Percentiles rank a stretch among this genome's conserved stretches.
phyloP scores from a whole-genome alignment of 2,888 invertebrate species.

The Thereva unica region DNA sequence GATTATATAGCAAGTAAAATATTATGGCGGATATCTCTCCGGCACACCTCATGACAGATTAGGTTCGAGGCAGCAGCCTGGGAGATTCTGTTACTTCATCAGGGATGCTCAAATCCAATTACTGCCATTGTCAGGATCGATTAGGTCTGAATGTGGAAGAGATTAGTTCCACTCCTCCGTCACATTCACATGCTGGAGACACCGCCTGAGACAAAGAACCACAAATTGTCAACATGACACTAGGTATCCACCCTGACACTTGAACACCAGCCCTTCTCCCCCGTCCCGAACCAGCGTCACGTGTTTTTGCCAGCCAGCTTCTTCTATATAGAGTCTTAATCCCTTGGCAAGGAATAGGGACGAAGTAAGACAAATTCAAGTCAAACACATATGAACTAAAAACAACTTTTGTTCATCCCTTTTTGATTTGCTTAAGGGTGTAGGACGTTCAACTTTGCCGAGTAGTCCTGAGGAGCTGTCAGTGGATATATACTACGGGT shows the following conservation, averaged over 20 bases:
- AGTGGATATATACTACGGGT: slow-evolving; percentile 1
- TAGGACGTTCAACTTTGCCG: slow-evolving; percentile 11
- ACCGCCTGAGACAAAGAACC: background rate
- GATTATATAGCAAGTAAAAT: too few species aligned
- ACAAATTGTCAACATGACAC: slow-evolving; percentile 20
- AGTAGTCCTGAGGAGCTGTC: background rate
- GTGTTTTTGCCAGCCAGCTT: too few species aligned
- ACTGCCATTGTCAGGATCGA: too few species aligned
- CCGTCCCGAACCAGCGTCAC: too few species aligned
- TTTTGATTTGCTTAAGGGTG: background rate
- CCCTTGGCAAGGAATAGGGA: background rate
- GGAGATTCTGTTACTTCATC: too few species aligned
- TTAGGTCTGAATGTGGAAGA: background rate
- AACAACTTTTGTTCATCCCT: slow-evolving; percentile 3
- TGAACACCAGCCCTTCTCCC: background rate
- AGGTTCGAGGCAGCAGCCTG: too few species aligned
- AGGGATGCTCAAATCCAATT: too few species aligned
- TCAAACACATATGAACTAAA: slow-evolving; percentile 13
- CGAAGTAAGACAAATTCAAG: slow-evolving; percentile 7
- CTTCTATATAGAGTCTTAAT: background rate
- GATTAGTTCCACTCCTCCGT: background rate
- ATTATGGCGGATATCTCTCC: too few species aligned
- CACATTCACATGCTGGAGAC: background rate
- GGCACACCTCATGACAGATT: too few species aligned
- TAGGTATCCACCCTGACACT: background rate